phyloP scores from a whole-genome alignment of 2,797 vertebrate species.

The Pipistrellus pipistrellus region DNA sequence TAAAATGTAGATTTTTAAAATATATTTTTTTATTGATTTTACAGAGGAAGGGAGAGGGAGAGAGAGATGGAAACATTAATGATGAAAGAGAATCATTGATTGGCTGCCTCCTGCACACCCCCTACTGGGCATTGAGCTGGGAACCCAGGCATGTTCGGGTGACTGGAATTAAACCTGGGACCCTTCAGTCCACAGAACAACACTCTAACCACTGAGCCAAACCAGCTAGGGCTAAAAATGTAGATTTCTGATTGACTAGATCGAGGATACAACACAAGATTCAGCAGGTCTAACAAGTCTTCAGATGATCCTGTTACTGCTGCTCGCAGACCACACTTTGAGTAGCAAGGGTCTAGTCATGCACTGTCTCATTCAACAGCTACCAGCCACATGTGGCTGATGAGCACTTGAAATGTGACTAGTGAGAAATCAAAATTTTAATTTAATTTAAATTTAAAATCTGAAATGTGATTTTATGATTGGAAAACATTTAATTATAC shows the following conservation, averaged over 20 bases:
- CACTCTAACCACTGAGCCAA: background rate
- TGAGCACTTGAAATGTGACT: background rate
- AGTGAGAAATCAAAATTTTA: background rate
- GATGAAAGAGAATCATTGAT: background rate
- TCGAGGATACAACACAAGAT: background rate
- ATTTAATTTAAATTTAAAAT: conserved; percentile 27
- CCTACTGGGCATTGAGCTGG: background rate
- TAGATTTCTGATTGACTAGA: background rate
- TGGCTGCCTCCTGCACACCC: no score
- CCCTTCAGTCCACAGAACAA: background rate
- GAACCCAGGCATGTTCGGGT: background rate
- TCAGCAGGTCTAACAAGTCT: background rate
- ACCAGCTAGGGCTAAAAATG: background rate
- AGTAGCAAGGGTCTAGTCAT: background rate
- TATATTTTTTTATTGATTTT: background rate
- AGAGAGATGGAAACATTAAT: background rate
- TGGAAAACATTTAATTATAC: background rate
- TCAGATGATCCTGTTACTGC: background rate
- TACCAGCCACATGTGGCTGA: background rate
- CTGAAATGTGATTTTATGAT: background rate
- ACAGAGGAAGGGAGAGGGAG: background rate
- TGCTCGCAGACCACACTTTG: no score
- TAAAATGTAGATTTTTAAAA: background rate
- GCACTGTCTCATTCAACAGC: no score
- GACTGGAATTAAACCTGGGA: background rate